Evolutionary conservation across 2,888 invertebrate genomes (phyloP).

Genomic region (Laspeyria flexula): DNA sequence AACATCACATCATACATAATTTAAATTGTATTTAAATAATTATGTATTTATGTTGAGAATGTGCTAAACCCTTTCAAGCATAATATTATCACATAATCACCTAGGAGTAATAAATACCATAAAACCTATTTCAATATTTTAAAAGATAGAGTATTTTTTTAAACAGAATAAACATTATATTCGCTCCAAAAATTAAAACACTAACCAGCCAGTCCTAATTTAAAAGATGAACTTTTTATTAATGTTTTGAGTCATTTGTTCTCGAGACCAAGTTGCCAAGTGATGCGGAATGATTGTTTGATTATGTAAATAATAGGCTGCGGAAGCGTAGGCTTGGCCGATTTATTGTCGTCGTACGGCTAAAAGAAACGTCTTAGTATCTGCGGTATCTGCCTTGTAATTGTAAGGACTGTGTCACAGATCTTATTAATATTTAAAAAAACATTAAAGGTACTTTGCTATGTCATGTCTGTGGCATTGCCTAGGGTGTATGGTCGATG

Average conservation of each 20-base stretch:
- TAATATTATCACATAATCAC: too few relatives aligned
- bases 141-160: background rate
- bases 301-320: conserved; percentile 65
- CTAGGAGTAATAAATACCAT: too few relatives aligned
- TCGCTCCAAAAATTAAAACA: background rate
- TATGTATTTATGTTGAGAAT: too few relatives aligned
- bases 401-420: conserved; percentile 31
- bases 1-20: too few relatives aligned
- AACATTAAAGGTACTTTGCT: too few relatives aligned
- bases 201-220: background rate
- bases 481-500: too few relatives aligned
- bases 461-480: too few relatives aligned
- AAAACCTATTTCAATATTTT: too few relatives aligned
- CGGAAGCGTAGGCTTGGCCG: conserved; percentile 72
- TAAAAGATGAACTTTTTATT: conserved; percentile 1
- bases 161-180: background rate
- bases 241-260: conserved; percentile 22
- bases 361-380: conserved; percentile 39
- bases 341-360: conserved; percentile 43
- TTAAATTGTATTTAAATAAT: too few relatives aligned
- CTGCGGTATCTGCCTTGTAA: conserved; percentile 21
- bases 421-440: background rate
- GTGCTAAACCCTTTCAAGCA: too few relatives aligned
- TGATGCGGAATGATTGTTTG: conserved; percentile 70
- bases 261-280: conserved; percentile 50